Evolutionary conservation across 1,140 invertebrate species (phyloP), one percentile per base, ranked within the genome.

Genomic region (Schlechtendalia chinensis): DNA sequence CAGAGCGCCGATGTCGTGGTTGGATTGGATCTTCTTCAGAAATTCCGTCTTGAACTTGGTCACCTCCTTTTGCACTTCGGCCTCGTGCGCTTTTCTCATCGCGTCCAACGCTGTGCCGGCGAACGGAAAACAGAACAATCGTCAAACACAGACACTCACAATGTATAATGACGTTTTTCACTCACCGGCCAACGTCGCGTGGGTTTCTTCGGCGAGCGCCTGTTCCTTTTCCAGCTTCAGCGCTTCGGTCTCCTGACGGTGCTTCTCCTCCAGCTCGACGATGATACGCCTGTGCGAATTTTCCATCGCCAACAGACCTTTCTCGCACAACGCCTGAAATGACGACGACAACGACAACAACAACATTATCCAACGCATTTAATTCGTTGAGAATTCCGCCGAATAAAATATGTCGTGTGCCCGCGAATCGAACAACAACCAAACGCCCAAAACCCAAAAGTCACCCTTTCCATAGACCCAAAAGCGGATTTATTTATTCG

Each of bases 71-170:
- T 95, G 91, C 29, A 97, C 92, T 85, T 97, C 95, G 82, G 91
- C 93, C 86, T 96, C 93, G 85, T 97, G 95, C 1, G 94, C 94
- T 86, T 96, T 96, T 58, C 94, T 89, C 91, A 97, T 96, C 5
- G 94, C 94, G 86, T 97, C 95, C 77, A 97, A 86, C 19, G 95
- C 95, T 82, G 91, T 90, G 85, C 82, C 0, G 32, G n/a, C 5
- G 29, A 61, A 61, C 27, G 39, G 17, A 61, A 16, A 16, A 6
- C 12, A 59, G n/a, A n/a, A n/a, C n/a, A n/a, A n/a, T n/a, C n/a
- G n/a, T n/a, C 3, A 39, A 39, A 39, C 32, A 3, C 32, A 39
- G 8, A 39, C 8, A 39, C 32, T 3, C 8, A 39, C 32, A 8
- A 39, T n/a, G n/a, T n/a, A n/a, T n/a, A n/a, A n/a, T n/a, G n/a